These are phyloP conservation scores for Papilio polytes DNA, from an alignment of 1,140 invertebrate genomes.

Conservation along the genomic window DNA sequence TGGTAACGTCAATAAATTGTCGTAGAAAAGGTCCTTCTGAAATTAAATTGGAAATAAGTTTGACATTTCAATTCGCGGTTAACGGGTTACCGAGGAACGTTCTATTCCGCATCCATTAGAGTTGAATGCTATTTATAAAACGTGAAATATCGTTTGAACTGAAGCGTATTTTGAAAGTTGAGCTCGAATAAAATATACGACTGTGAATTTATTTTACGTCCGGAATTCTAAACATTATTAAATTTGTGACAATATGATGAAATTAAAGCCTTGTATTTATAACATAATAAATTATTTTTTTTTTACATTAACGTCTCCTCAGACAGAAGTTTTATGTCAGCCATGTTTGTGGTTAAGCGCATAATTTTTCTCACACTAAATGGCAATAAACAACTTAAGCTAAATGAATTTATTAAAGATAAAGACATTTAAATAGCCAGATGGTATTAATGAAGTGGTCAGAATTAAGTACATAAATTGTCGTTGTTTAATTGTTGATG, in stretches of 20 bases:
- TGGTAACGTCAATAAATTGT: slow-evolving; percentile 42
- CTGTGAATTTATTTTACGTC: neutral
- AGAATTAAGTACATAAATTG: neutral
- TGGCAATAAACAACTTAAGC: neutral
- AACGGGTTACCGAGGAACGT: slow-evolving; percentile 36
- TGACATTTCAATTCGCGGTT: slow-evolving; percentile 42
- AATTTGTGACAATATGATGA: neutral
- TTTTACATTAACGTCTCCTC: too few species aligned
- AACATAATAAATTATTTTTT: neutral
- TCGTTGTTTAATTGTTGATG: neutral
- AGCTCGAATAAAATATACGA: neutral
- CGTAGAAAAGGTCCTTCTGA: slow-evolving; percentile 34
- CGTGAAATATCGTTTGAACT: slow-evolving; percentile 8
- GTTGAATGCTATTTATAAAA: slow-evolving; percentile 21
- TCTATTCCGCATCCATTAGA: slow-evolving; percentile 38
- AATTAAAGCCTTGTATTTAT: too few species aligned
- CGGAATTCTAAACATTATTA: neutral
- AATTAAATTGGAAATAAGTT: slow-evolving; percentile 43
- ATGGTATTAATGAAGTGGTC: neutral
- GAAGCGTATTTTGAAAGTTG: slow-evolving; percentile 17
- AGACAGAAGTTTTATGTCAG: neutral
- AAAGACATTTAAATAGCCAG: neutral
- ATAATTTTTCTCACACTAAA: neutral
- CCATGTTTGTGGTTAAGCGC: neutral
- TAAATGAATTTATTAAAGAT: neutral